Conservation (phyloP, 2,113 vertebrate species). For the Trinectes maculatus region DNA sequence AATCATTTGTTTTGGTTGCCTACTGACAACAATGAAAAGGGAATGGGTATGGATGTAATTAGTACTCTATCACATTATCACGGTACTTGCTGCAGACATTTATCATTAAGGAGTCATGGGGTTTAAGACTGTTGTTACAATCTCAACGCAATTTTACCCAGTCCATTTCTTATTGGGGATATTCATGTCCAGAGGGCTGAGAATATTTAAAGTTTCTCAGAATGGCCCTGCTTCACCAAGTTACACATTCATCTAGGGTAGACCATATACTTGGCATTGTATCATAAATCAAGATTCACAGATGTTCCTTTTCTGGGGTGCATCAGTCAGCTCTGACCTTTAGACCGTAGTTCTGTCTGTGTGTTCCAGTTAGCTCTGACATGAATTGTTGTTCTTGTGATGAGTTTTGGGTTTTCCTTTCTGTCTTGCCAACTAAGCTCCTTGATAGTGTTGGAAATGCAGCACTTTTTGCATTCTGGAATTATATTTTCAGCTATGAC, state of each 20-base stretch:
- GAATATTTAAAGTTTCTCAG: not conserved
- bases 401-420: constrained; percentile 29
- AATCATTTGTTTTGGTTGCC: constrained; percentile 13
- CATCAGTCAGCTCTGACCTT: constrained; percentile 31
- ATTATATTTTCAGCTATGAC: constrained; percentile 19
- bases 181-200: constrained; percentile 7
- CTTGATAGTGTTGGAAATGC: constrained; percentile 16
- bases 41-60: constrained; percentile 74
- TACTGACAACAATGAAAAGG: constrained; percentile 24
- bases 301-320: constrained; percentile 4
- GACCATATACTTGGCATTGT: not conserved
- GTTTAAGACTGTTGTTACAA: constrained; percentile 23
- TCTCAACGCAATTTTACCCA: constrained; percentile 26
- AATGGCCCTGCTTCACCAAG: not conserved
- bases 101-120: constrained; percentile 75
- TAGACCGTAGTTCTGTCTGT: constrained; percentile 11
- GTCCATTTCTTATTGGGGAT: not conserved
- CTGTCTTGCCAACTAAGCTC: not conserved
- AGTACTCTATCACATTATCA: constrained; percentile 80
- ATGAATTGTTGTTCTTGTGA: constrained; percentile 27
- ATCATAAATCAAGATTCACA: constrained; percentile 16
- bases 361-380: constrained; percentile 25
- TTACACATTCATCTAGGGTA: not conserved
- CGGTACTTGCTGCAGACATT: constrained; percentile 81
- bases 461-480: constrained; percentile 3